Conservation (phyloP, 2,113 vertebrate genomes). For the Nycticryphes semicollaris region DNA sequence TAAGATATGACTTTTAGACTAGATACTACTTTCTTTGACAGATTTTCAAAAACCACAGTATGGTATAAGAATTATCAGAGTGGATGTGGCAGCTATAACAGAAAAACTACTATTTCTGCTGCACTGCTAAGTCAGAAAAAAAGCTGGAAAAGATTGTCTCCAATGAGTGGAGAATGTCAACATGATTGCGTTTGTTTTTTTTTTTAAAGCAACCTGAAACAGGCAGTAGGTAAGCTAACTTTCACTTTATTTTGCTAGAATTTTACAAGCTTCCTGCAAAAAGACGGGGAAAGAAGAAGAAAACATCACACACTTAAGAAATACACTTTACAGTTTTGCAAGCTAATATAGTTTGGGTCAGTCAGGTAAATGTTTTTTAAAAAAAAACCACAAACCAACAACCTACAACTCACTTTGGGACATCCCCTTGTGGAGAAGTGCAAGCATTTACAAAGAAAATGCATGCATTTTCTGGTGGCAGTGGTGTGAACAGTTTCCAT, state of each 20-base stretch:
- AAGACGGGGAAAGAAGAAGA: background rate
- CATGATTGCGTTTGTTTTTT: background rate
- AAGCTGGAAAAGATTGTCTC: background rate
- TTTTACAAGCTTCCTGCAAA: background rate
- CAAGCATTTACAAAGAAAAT: background rate
- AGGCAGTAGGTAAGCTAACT: background rate
- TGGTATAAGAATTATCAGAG: background rate
- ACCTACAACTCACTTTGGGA: background rate
- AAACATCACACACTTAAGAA: background rate
- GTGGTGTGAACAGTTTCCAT: background rate
- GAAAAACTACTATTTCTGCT: background rate
- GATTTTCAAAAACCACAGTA: background rate
- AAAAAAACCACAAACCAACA: background rate
- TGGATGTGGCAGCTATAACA: background rate
- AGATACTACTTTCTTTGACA: background rate
- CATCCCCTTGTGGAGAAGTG: background rate
- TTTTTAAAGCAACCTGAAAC: background rate
- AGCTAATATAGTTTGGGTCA: background rate
- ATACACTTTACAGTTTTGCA: background rate
- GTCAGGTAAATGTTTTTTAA: background rate
- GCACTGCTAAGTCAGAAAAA: background rate
- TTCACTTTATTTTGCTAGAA: background rate
- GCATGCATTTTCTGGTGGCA: fast-evolving
- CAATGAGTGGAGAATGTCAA: background rate
- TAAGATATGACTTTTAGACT: background rate